Evolutionary conservation across 2,888 invertebrate genomes (phyloP), one percentile per base, ranked within the genome.

Genomic region (Cryptus viduatorius): DNA sequence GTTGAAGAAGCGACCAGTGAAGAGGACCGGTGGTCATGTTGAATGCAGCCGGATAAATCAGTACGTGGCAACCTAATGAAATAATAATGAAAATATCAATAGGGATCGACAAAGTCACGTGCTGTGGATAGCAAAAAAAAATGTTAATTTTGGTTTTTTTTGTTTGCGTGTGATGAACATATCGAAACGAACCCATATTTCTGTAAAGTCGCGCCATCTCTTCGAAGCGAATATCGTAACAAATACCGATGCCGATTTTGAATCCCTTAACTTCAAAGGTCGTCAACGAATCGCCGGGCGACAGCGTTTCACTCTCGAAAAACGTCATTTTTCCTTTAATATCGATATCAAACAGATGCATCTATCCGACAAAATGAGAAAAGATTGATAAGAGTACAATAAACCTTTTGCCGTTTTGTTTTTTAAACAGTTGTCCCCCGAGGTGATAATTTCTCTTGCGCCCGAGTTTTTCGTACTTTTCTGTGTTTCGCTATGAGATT

Each of bases 341-440:
- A 93, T 99, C 97, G 89, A 99, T 98, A 94, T 99, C 99, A 94
- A 99, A 99, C 67, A 99, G 95, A 94, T 99, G 99, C 93, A 98
- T 95, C 97, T 98, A 93, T 50, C 92, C 93, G 87, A 56, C 61
- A 31, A 75, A 19, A 24, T 4, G 14, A 31, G 24, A 44, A 2
- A n/a, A 10, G 46, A 16, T 75, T 44, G 7, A 68, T 48, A 64
- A 24, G 68, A 77, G 50, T n/a, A 16, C 12, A 67, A 59, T 59
- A 16, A 67, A 42, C 64, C 44, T 59, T 10, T 29, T 29, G 24
- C 0, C 24, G 56, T 56, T 56, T 56, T 56, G 24, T 16, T 67
- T n/a, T 53, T 12, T 44, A 16, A 12, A 29, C 19, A 48, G 48
- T 14, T 82, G 4, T 4, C 37, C 37, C 42, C 42, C 37, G 19